phyloP scores from a whole-genome alignment of 2,888 invertebrate genomes.

The Leptodirus hochenwartii region DNA sequence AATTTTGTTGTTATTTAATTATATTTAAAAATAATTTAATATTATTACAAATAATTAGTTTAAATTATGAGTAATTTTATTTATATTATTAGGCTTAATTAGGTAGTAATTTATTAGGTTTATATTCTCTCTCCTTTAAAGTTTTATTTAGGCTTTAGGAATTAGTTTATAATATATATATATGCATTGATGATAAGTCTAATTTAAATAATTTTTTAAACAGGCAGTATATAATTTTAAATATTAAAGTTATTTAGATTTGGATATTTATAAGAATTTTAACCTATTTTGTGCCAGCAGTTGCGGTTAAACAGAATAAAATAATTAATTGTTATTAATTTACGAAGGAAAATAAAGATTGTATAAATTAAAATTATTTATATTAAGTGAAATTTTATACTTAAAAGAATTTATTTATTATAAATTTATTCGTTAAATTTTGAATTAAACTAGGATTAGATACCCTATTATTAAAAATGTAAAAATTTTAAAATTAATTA shows the following conservation, averaged over 20 bases:
- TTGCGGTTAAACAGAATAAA: constrained; percentile 48
- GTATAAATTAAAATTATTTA: constrained; percentile 26
- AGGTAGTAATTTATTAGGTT: too few species aligned
- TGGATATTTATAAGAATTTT: constrained; percentile 38
- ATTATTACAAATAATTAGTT: too few species aligned
- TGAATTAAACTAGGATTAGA: constrained; percentile 45
- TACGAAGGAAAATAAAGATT: constrained; percentile 24
- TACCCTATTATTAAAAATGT: constrained; percentile 42
- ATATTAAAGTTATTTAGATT: constrained; percentile 40
- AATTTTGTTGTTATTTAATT: constrained; percentile 1
- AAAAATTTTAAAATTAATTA: constrained; percentile 31
- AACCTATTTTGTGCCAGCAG: constrained; percentile 51
- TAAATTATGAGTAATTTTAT: too few species aligned
- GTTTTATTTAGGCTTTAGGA: constrained; percentile 31
- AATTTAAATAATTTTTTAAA: constrained; percentile 26
- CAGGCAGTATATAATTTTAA: constrained; percentile 33
- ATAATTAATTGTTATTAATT: constrained; percentile 34
- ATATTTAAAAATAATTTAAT: constrained; percentile 8
- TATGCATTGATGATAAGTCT: constrained; percentile 31
- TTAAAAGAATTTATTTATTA: constrained; percentile 23
- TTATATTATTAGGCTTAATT: too few species aligned
- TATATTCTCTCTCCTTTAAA: constrained; percentile 17
- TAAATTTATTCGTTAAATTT: constrained; percentile 29
- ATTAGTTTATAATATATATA: constrained; percentile 35
- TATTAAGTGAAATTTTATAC: constrained; percentile 42